phyloP scores from a whole-genome alignment of 2,797 vertebrate species.

The Siniperca scherzeri region DNA sequence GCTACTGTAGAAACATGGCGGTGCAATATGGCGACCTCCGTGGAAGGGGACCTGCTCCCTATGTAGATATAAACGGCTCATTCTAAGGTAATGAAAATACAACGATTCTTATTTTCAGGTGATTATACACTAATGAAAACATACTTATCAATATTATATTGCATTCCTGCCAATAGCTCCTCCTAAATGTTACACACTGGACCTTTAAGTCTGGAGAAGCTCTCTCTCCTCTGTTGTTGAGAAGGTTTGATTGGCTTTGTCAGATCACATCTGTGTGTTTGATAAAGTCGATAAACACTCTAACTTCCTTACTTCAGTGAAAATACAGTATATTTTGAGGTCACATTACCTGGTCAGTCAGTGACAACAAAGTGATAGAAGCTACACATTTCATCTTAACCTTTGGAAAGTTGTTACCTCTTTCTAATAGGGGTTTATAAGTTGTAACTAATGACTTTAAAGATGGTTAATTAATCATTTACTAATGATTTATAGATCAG shows the following conservation, averaged over 20 bases:
- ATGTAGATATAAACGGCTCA: too few species aligned
- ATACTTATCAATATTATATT: too few species aligned
- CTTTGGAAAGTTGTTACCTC: background rate
- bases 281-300: background rate
- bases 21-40: too few species aligned
- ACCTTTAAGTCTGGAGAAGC: background rate
- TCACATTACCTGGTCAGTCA: background rate
- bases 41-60: too few species aligned
- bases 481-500: background rate
- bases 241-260: background rate
- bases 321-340: too few species aligned
- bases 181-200: too few species aligned
- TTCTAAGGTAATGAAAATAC: too few species aligned
- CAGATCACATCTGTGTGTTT: background rate
- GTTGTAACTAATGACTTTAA: background rate
- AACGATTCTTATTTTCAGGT: too few species aligned
- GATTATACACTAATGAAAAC: too few species aligned
- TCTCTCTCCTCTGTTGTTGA: background rate
- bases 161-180: too few species aligned
- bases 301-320: background rate
- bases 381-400: background rate
- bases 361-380: background rate
- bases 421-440: background rate
- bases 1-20: too few species aligned
- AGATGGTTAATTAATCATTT: background rate